These are phyloP conservation scores for Hemiscyllium ocellatum DNA, from an alignment of 2,113 vertebrate species.

Conservation along the genomic window DNA sequence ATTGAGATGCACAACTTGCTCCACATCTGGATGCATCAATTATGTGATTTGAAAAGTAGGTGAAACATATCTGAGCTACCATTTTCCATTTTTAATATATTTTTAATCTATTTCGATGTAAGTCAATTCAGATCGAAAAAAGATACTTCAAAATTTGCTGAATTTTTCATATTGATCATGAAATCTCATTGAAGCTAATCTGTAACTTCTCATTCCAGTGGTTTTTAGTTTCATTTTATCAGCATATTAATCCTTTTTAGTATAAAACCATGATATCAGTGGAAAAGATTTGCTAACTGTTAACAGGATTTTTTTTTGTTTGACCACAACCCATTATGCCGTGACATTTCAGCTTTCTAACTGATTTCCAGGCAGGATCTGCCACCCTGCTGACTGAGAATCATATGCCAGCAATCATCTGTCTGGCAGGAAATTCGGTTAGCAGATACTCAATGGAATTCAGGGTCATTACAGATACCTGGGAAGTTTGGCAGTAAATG, in stretches of 20 bases:
- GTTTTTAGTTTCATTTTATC: neutral
- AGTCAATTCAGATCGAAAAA: neutral
- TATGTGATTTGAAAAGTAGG: neutral
- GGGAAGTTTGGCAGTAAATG: neutral
- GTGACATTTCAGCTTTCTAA: constrained; percentile 28
- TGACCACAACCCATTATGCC: neutral
- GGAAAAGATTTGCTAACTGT: neutral
- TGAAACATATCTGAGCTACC: neutral
- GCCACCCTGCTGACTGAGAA: neutral
- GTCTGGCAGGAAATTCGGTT: constrained; percentile 10
- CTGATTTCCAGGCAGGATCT: constrained; percentile 22
- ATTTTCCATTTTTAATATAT: neutral
- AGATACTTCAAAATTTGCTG: neutral
- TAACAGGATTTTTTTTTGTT: neutral
- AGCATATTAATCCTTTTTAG: neutral
- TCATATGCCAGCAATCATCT: constrained; percentile 19
- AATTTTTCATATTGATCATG: neutral
- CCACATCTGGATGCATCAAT: neutral
- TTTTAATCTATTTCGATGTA: neutral
- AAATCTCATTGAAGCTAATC: neutral
- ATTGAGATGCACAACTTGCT: neutral
- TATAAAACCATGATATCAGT: constrained; percentile 2
- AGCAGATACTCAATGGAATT: neutral
- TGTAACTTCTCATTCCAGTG: neutral
- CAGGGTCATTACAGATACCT: neutral